Evolutionary conservation across 2,888 invertebrate species (phyloP).

Genomic region (Tetanocera ferruginea): DNA sequence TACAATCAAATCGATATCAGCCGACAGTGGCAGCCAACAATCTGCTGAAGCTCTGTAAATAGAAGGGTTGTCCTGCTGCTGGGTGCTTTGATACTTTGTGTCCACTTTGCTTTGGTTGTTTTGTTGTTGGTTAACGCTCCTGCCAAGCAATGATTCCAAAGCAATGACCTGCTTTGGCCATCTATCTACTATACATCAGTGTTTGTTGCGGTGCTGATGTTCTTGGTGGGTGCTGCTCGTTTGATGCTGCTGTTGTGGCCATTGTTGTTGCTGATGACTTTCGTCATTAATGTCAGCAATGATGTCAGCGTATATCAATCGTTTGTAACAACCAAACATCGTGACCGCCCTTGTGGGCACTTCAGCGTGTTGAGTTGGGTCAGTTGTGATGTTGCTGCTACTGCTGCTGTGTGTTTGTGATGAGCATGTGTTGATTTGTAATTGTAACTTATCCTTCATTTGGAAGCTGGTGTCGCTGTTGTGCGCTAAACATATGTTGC

Average conservation of each 20-base stretch:
- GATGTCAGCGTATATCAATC: conserved; percentile 33
- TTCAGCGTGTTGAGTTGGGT: not conserved
- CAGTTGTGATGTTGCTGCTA: not conserved
- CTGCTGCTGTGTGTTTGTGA: not conserved
- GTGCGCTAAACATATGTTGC: not conserved
- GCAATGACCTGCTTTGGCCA: not conserved
- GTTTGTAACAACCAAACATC: not conserved
- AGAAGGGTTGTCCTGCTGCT: not conserved
- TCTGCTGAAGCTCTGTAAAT: not conserved
- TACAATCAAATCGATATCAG: conserved; percentile 37
- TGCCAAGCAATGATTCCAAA: not conserved
- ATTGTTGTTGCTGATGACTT: conserved; percentile 38
- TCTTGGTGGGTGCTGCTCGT: not conserved
- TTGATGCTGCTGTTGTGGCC: not conserved
- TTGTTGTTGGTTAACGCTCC: not conserved
- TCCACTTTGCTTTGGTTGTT: too few species aligned
- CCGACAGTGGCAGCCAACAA: not conserved
- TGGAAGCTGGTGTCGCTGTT: not conserved
- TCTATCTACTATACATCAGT: not conserved
- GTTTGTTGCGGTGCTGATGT: not conserved
- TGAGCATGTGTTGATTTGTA: not conserved
- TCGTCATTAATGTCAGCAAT: conserved; percentile 47
- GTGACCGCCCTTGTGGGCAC: not conserved
- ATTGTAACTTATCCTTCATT: not conserved
- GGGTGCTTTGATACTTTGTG: too few species aligned